phyloP scores from a whole-genome alignment of 64 coral and sea anemone species.

The Catalaphyllia jardinei region DNA sequence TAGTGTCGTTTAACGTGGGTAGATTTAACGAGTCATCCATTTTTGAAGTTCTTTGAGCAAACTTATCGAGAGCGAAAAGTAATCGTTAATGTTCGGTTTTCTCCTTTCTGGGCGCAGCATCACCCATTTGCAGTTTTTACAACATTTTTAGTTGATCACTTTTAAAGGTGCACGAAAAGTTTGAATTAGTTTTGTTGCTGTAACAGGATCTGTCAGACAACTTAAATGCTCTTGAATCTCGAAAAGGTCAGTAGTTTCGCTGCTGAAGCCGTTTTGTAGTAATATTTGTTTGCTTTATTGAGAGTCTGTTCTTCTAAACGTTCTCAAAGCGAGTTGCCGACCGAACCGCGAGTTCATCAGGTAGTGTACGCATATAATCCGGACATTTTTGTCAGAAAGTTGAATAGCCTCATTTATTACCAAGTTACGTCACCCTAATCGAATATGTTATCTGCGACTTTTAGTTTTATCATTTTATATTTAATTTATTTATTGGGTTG shows the following conservation, averaged over 20 bases:
- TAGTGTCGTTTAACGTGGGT: not conserved
- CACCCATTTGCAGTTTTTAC: constrained; percentile 12
- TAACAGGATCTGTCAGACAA: too few relatives aligned
- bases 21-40: not conserved
- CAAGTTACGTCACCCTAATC: not conserved
- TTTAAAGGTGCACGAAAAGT: not conserved
- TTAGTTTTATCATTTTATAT: not conserved
- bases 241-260: not conserved
- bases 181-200: not conserved
- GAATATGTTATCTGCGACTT: not conserved
- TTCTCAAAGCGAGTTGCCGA: not conserved
- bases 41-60: not conserved
- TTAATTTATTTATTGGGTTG: not conserved
- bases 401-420: too few relatives aligned
- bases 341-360: not conserved
- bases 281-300: not conserved
- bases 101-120: not conserved
- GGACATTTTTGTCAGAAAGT: too few relatives aligned
- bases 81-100: not conserved
- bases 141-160: not conserved
- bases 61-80: too few relatives aligned
- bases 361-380: too few relatives aligned
- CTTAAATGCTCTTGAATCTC: not conserved
- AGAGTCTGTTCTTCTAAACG: not conserved
- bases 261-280: not conserved